phyloP scores from a whole-genome alignment of 1,140 invertebrate species.

The Rhizoglyphus robini region DNA sequence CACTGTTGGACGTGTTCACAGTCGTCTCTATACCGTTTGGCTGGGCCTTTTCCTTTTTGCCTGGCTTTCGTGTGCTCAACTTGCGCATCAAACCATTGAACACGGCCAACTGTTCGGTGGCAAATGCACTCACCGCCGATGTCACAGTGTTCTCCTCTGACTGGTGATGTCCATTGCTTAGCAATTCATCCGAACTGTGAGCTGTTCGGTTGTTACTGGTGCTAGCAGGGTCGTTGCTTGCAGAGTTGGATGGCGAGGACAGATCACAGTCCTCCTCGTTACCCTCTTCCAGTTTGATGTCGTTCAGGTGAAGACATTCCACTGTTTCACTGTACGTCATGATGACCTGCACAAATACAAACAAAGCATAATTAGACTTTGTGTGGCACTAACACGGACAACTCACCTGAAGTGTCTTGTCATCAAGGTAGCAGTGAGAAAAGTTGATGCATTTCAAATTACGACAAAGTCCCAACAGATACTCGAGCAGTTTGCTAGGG shows the following conservation, averaged over 20 bases:
- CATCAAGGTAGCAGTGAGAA: constrained; percentile 17
- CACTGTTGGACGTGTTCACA: background rate
- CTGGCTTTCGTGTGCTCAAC: background rate
- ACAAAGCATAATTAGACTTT: too few species aligned
- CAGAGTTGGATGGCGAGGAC: background rate
- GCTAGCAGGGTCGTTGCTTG: background rate
- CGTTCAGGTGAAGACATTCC: constrained; percentile 15
- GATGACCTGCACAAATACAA: constrained; percentile 1
- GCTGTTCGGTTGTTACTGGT: background rate
- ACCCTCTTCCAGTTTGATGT: constrained; percentile 17
- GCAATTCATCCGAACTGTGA: background rate
- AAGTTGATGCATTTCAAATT: constrained; percentile 16
- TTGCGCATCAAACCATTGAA: constrained; percentile 8
- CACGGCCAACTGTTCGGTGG: constrained; percentile 9
- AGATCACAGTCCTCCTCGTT: background rate
- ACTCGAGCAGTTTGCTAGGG: background rate
- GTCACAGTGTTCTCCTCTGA: background rate
- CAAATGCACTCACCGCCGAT: background rate
- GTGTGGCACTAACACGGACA: too few species aligned
- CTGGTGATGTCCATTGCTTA: constrained; percentile 9
- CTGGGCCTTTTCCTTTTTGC: background rate
- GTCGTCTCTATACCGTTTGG: background rate
- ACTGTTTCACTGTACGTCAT: constrained; percentile 6
- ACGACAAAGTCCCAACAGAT: constrained; percentile 4
- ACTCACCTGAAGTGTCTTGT: constrained; percentile 14